Percentiles rank a stretch among this genome's conserved stretches.
phyloP scores from a whole-genome alignment of 2,888 invertebrate genomes.

The Aquatica leii region DNA sequence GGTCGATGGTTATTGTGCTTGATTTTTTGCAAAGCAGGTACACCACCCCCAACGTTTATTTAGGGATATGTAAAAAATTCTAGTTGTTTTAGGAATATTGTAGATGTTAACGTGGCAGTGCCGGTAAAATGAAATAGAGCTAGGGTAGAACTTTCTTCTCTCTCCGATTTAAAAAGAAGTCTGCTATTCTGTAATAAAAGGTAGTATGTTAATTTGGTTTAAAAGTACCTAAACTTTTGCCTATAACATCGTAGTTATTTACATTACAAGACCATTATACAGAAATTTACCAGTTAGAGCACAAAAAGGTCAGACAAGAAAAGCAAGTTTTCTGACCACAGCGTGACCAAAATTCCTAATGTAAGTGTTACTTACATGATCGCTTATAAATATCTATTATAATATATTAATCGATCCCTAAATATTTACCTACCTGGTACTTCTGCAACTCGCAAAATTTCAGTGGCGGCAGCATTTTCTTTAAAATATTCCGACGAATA shows the following conservation, averaged over 20 bases:
- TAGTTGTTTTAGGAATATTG: too few relatives aligned
- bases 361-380: neutral
- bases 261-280: neutral
- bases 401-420: neutral
- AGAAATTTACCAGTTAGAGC: neutral
- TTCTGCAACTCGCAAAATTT: neutral
- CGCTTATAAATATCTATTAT: neutral
- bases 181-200: too few relatives aligned
- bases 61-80: too few relatives aligned
- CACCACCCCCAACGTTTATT: too few relatives aligned
- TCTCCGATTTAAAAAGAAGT: too few relatives aligned
- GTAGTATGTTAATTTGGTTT: neutral
- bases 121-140: too few relatives aligned
- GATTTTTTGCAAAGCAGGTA: too few relatives aligned
- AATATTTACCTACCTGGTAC: neutral
- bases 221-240: neutral
- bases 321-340: neutral
- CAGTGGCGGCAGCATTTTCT: neutral
- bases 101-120: too few relatives aligned
- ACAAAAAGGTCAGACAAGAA: neutral
- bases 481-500: neutral
- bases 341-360: neutral
- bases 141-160: too few relatives aligned
- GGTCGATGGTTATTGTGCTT: too few relatives aligned
- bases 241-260: neutral